Evolutionary conservation across 2,113 vertebrate genomes (phyloP).

Genomic region (Seriola quinqueradiata): DNA sequence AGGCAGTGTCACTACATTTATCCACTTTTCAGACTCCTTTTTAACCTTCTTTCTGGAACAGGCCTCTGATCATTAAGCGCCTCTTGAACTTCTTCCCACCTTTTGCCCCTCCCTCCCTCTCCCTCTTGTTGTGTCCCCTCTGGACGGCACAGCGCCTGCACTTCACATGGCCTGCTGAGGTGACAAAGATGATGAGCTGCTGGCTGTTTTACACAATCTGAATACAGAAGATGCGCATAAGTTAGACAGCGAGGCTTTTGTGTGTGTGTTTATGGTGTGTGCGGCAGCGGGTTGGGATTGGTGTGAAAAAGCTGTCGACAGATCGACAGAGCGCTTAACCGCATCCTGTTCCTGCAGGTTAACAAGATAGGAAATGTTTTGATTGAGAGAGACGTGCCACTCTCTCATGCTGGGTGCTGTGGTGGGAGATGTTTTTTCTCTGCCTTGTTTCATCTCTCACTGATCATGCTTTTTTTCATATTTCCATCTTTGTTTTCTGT

Average conservation of each 20-base stretch:
- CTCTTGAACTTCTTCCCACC: not conserved
- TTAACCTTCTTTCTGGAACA: not conserved
- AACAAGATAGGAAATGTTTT: slow-evolving; percentile 48
- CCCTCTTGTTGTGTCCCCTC: slow-evolving; percentile 4
- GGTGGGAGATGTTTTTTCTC: not conserved
- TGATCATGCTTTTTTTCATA: not conserved
- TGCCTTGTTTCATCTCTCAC: slow-evolving; percentile 19
- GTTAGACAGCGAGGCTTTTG: slow-evolving; percentile 6
- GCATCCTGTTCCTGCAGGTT: slow-evolving; percentile 54
- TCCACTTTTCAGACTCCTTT: not conserved
- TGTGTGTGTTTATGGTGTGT: slow-evolving; percentile 13
- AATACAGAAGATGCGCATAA: slow-evolving; percentile 1
- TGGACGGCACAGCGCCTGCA: not conserved
- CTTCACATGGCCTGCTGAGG: slow-evolving; percentile 24
- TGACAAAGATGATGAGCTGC: slow-evolving; percentile 42
- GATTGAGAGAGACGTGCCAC: slow-evolving; percentile 14
- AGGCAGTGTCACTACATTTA: no score
- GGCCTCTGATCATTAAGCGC: slow-evolving; percentile 4
- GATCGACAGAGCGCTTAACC: slow-evolving; percentile 36
- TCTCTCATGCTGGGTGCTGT: slow-evolving; percentile 8
- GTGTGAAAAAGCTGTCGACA: slow-evolving; percentile 46
- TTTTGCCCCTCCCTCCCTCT: not conserved
- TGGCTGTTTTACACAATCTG: slow-evolving; percentile 24
- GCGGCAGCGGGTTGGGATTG: slow-evolving; percentile 12
- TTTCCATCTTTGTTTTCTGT: not conserved